Evolutionary conservation across 2,113 vertebrate species (phyloP).

Genomic region (Turnix velox): DNA sequence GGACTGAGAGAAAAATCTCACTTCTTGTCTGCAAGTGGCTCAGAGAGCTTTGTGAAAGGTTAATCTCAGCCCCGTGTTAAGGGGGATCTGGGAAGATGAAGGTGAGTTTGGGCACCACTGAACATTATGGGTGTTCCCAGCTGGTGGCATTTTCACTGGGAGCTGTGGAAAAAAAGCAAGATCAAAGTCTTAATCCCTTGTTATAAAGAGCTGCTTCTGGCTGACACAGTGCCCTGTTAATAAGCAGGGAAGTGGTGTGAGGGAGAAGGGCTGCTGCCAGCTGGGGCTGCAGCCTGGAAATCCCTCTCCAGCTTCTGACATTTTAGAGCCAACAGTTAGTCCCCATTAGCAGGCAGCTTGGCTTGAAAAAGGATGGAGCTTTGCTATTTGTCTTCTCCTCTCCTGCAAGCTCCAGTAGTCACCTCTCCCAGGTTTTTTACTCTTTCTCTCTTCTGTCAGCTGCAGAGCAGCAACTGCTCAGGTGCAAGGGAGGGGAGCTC

Average conservation of each 20-base stretch:
- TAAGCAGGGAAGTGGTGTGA: background rate
- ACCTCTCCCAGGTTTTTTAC: background rate
- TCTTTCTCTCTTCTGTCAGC: background rate
- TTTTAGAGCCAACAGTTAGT: slow-evolving; percentile 57
- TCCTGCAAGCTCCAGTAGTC: background rate
- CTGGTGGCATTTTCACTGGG: background rate
- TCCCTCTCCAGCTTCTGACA: slow-evolving; percentile 59
- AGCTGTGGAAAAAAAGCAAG: background rate
- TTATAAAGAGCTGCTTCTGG: background rate
- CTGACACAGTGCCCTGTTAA: background rate
- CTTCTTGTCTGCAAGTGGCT: background rate
- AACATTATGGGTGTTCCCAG: background rate
- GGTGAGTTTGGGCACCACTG: background rate
- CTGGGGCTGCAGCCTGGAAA: slow-evolving; percentile 54
- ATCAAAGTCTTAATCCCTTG: background rate
- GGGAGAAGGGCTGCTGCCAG: slow-evolving; percentile 54
- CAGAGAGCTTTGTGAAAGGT: background rate
- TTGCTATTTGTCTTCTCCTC: background rate
- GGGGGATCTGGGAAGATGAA: background rate
- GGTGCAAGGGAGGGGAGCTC: background rate
- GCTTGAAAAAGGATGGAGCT: background rate
- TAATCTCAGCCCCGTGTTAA: background rate
- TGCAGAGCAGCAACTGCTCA: background rate
- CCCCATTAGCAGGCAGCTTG: background rate
- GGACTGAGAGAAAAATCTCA: background rate